Conservation (phyloP, 2,888 invertebrate genomes). For the Tetragonula carbonaria region DNA sequence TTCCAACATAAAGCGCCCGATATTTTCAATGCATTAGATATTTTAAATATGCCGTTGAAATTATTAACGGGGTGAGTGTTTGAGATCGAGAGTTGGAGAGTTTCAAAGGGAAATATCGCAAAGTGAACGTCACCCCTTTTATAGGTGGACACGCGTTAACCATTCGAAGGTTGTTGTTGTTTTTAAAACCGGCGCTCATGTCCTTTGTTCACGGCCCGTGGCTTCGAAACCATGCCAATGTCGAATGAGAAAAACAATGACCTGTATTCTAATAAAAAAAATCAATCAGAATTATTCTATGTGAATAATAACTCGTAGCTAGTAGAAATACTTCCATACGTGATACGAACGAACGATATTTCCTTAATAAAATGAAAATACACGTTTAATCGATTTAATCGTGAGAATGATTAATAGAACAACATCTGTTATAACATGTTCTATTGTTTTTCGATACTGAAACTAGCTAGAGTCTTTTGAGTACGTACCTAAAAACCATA, state of each 20-base stretch:
- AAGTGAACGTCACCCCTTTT: slow-evolving; percentile 26
- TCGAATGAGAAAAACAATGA: slow-evolving; percentile 33
- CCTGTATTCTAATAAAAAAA: slow-evolving; percentile 28
- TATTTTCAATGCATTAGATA: not conserved
- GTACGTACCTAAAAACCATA: not conserved
- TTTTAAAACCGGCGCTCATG: slow-evolving; percentile 66
- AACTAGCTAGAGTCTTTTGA: not conserved
- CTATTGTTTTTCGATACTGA: not conserved
- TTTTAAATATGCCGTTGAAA: slow-evolving; percentile 10
- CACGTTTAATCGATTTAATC: not conserved
- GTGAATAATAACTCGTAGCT: not conserved
- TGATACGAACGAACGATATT: not conserved
- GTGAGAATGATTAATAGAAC: not conserved
- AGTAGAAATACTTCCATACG: too few species aligned
- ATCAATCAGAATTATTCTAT: slow-evolving; percentile 49
- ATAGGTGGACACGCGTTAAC: slow-evolving; percentile 1
- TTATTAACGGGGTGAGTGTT: slow-evolving; percentile 2
- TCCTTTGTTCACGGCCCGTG: slow-evolving; percentile 18
- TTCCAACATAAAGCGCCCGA: not conserved
- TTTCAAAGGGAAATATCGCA: slow-evolving; percentile 22
- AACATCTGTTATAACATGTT: not conserved
- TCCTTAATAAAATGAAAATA: not conserved
- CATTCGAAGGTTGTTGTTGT: slow-evolving; percentile 36
- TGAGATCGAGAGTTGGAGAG: slow-evolving; percentile 4
- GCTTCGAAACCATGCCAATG: slow-evolving; percentile 60